These are phyloP conservation scores for Itoplectis maculator DNA, from an alignment of 2,888 invertebrate genomes.

Conservation along the genomic window DNA sequence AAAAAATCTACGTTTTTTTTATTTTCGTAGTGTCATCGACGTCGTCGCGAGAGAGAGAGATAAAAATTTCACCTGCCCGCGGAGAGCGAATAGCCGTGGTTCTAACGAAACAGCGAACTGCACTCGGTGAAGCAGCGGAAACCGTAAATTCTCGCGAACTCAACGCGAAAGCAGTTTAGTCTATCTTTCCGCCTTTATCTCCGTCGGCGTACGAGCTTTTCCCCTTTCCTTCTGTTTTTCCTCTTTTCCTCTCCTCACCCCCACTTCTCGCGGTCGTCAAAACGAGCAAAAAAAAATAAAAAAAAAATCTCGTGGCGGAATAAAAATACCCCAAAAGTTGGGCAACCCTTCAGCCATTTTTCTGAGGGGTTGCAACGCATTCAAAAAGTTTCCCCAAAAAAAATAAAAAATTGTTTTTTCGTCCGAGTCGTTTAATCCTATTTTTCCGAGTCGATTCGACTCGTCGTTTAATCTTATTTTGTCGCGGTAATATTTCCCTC, in stretches of 20 bases:
- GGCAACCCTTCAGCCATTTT: background rate
- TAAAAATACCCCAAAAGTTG: slow-evolving; percentile 15
- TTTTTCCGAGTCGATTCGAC: slow-evolving; percentile 40
- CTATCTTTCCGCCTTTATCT: slow-evolving; percentile 35
- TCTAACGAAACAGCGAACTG: slow-evolving; percentile 74
- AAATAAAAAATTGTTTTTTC: slow-evolving; percentile 1
- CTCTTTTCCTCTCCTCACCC: background rate
- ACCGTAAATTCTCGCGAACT: slow-evolving; percentile 66
- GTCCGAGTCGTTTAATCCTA: slow-evolving; percentile 41
- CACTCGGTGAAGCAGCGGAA: slow-evolving; percentile 71
- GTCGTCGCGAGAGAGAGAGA: slow-evolving; percentile 52
- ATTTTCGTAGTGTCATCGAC: too few relatives aligned
- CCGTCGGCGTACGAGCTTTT: slow-evolving; percentile 37
- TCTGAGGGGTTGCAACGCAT: background rate
- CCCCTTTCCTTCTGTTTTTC: slow-evolving; percentile 32
- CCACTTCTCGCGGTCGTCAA: slow-evolving; percentile 13
- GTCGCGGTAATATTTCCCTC: slow-evolving; percentile 44
- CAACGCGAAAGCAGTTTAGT: slow-evolving; percentile 47
- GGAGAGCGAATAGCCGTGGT: slow-evolving; percentile 55
- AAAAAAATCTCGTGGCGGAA: background rate
- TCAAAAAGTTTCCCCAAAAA: slow-evolving; percentile 18
- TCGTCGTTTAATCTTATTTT: slow-evolving; percentile 48
- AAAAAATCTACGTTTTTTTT: too few relatives aligned
- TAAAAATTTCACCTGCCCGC: slow-evolving; percentile 69
- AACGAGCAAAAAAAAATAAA: background rate